Base-by-base conservation (phyloP, 2,113 vertebrate genomes). In the Garra rufa region DNA sequence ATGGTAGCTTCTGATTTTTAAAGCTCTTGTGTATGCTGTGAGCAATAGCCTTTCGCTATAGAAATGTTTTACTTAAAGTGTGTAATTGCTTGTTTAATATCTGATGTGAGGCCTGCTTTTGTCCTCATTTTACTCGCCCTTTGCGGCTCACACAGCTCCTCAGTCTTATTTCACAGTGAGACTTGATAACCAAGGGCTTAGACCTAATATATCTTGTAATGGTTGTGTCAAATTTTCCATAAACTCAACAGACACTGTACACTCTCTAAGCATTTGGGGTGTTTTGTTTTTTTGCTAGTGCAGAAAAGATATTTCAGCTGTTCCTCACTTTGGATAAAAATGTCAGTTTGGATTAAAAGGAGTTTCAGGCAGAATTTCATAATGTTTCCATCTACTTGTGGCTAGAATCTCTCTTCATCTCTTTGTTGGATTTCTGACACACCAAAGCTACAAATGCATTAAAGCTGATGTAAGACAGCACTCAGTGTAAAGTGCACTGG, bases 181-280 rank as follows among this genome's bases (percentile, higher is more conserved):
- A 30, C 15, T 30, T 75, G 26, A 50, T 48, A 38, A 10, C 65
- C 4, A 19, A n/a, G 67, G 41, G 67, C 19, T 70, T 41, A n/a
- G 65, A 15, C 26, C 24, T 48, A 75, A 30, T 19, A 50, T 50
- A 75, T 75, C 73, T 30, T 75, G 14, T 30, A 50, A 48, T 4
- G 4, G 19, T 30, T 50, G 44, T 48, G 73, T 30, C 26, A 75
- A 26, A 26, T 50, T 50, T 75, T 48, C 15, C 87, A 91, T 90
- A 82, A 90, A 90, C 90, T 91, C 34, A 70, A 19, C 34, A 41
- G 19, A 41, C 34, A 41, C 34, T 11, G 17, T 34, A 38, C 1
- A 4, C 30, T 69, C 30, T 21, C 3, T 69, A 69, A 69, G 30
- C 65, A 9, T 34, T 17, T 17, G 1, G 61, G 14, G 61, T 17